These are phyloP conservation scores for Patagioenas fasciata DNA, from an alignment of 2,113 vertebrate genomes.

Conservation along the genomic window DNA sequence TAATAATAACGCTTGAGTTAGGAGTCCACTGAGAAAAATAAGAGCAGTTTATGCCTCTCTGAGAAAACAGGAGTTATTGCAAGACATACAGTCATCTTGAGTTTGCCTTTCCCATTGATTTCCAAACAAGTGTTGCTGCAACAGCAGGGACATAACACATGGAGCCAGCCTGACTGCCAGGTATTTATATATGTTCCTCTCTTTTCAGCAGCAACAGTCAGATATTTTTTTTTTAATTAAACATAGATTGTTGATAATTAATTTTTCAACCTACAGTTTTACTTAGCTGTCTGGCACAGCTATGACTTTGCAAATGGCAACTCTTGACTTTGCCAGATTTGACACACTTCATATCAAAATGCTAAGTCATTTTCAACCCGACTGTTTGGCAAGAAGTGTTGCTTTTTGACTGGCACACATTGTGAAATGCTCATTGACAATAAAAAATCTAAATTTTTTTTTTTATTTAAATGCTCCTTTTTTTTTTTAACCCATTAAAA, in stretches of 20 bases:
- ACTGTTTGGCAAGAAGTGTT: background rate
- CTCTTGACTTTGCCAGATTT: background rate
- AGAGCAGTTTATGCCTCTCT: background rate
- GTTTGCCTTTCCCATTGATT: background rate
- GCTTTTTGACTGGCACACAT: background rate
- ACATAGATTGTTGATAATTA: background rate
- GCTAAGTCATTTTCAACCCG: background rate
- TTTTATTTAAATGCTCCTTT: background rate
- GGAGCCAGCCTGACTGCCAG: background rate
- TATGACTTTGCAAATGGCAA: background rate
- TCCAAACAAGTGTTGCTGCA: background rate
- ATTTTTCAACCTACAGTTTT: background rate
- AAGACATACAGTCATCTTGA: background rate
- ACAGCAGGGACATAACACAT: background rate
- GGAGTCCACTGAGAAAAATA: slow-evolving; percentile 4
- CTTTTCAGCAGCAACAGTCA: background rate
- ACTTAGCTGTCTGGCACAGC: background rate
- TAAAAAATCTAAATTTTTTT: background rate
- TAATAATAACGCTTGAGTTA: slow-evolving; percentile 21
- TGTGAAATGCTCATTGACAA: background rate
- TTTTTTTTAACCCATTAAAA: background rate
- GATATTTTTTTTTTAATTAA: background rate
- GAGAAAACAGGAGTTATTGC: background rate
- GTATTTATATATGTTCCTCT: background rate
- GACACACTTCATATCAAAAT: background rate